These are phyloP conservation scores for Lithobates pipiens DNA, from an alignment of 2,797 vertebrate species.

Conservation along the genomic window DNA sequence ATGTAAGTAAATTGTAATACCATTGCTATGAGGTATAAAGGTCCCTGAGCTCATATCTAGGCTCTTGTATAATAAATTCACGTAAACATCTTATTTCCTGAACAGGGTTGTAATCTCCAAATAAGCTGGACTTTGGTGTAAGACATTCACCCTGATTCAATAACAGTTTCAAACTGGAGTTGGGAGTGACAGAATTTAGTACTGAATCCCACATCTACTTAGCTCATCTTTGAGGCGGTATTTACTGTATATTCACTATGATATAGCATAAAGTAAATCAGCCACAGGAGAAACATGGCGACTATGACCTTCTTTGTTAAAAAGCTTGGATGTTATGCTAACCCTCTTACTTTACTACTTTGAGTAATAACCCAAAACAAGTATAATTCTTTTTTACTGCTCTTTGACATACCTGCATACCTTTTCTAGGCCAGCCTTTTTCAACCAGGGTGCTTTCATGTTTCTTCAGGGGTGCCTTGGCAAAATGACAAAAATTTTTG, in stretches of 20 bases:
- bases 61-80: slow-evolving; percentile 88
- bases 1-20: slow-evolving; percentile 98
- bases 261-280: neutral
- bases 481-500: too few species aligned
- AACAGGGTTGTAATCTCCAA: slow-evolving; percentile 85
- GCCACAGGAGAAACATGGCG: neutral
- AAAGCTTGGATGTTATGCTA: too few species aligned
- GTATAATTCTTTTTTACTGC: too few species aligned
- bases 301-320: too few species aligned
- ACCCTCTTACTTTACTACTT: too few species aligned
- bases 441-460: too few species aligned
- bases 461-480: too few species aligned
- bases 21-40: slow-evolving; percentile 86
- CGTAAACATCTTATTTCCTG: slow-evolving; percentile 96
- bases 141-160: slow-evolving; percentile 71
- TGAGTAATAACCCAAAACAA: too few species aligned
- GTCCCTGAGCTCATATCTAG: slow-evolving; percentile 85
- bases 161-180: neutral
- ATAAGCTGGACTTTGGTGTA: slow-evolving; percentile 83
- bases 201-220: neutral
- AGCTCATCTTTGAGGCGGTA: neutral
- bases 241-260: neutral
- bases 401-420: too few species aligned
- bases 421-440: too few species aligned
- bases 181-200: neutral